Conservation (phyloP, 2,888 invertebrate species). For the Leuctra nigra region DNA sequence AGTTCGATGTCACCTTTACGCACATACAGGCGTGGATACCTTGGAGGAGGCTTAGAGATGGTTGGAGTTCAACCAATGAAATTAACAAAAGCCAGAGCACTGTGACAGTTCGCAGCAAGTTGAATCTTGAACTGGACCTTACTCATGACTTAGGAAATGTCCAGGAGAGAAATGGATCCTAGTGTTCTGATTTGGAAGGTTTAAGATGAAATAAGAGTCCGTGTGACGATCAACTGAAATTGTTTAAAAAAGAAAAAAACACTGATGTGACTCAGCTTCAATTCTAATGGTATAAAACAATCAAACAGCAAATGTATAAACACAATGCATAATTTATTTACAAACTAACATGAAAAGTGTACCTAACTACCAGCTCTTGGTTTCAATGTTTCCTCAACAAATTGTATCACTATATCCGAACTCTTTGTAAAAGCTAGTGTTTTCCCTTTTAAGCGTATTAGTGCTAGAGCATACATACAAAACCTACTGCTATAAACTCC, state of each 20-base stretch:
- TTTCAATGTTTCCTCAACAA: background rate
- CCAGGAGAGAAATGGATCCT: too few species aligned
- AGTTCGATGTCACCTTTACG: too few species aligned
- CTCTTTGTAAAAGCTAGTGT: background rate
- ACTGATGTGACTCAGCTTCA: background rate
- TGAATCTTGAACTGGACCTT: too few species aligned
- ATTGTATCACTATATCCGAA: background rate
- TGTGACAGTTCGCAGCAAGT: too few species aligned
- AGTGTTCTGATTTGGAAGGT: too few species aligned
- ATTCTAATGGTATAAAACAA: background rate
- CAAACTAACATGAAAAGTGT: background rate
- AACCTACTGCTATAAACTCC: slow-evolving; percentile 11
- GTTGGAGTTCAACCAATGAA: too few species aligned
- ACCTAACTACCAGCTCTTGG: background rate
- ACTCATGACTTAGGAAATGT: too few species aligned
- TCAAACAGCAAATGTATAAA: background rate
- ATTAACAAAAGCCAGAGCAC: too few species aligned
- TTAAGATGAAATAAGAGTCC: too few species aligned
- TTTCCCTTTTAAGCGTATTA: slow-evolving; percentile 23
- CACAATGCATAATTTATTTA: background rate
- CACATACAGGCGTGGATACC: too few species aligned
- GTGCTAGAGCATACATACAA: slow-evolving; percentile 27
- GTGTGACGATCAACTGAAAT: too few species aligned
- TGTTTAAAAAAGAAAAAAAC: background rate
- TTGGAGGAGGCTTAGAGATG: too few species aligned